Evolutionary conservation across 2,113 vertebrate species (phyloP).

Genomic region (Myodes glareolus): DNA sequence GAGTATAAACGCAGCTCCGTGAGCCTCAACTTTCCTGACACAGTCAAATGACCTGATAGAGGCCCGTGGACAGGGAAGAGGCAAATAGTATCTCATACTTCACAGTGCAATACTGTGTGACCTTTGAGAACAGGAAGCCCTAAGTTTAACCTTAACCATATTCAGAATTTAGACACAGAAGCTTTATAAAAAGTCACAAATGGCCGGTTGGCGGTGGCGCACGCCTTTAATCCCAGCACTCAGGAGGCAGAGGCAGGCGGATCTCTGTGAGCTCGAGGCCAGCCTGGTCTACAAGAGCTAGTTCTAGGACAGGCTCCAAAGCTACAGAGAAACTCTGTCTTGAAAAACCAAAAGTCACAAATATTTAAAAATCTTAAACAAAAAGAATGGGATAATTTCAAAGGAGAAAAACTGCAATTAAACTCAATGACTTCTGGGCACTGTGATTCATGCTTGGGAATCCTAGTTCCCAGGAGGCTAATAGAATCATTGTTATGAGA

Average conservation of each 20-base stretch:
- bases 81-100: conserved; percentile 14
- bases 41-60: neutral
- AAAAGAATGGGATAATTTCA: neutral
- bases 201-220: no score
- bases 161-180: conserved; percentile 30
- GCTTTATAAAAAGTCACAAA: neutral
- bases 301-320: no score
- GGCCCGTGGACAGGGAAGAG: neutral
- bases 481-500: neutral
- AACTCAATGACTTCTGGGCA: neutral
- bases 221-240: no score
- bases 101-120: neutral
- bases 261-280: no score
- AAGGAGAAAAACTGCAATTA: conserved; percentile 45
- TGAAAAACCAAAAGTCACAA: neutral
- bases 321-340: no score
- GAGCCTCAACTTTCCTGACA: neutral
- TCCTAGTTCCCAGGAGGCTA: neutral
- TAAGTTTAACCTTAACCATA: conserved; percentile 23
- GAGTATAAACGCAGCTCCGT: neutral
- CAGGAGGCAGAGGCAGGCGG: no score
- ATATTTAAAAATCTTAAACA: conserved; percentile 17
- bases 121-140: neutral
- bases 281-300: no score
- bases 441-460: neutral